phyloP scores from a whole-genome alignment of 2,113 vertebrate species.

The Sinocyclocheilus grahami region DNA sequence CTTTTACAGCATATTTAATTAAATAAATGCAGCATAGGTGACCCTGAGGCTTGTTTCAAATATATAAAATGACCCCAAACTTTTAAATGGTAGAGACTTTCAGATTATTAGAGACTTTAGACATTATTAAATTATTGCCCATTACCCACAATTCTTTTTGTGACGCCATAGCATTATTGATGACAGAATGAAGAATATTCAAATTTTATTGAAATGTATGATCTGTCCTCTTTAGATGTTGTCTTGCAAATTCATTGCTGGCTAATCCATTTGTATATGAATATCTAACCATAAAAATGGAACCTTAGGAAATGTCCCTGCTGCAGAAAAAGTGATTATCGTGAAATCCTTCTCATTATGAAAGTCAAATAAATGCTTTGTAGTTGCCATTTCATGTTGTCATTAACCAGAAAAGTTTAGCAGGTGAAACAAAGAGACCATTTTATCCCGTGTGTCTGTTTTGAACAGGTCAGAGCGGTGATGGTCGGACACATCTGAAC shows the following conservation, averaged over 20 bases:
- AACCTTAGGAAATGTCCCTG: neutral
- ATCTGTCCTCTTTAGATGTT: too few species aligned
- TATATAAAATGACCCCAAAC: too few species aligned
- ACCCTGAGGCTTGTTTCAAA: too few species aligned
- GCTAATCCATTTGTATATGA: neutral
- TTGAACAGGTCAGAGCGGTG: slow-evolving; percentile 87
- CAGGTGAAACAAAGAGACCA: neutral
- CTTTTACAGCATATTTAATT: too few species aligned
- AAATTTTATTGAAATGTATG: neutral
- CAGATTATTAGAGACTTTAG: too few species aligned
- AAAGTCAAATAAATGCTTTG: neutral
- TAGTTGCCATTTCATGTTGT: neutral
- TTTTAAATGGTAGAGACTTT: too few species aligned
- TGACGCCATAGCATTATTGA: neutral
- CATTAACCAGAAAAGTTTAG: neutral
- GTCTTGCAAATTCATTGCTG: too few species aligned
- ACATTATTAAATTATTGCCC: too few species aligned
- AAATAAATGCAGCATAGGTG: too few species aligned
- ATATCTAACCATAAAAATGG: neutral
- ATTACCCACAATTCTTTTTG: neutral
- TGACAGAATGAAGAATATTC: neutral
- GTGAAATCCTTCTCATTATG: neutral
- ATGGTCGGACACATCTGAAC: slow-evolving; percentile 94
- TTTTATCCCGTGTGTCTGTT: neutral
- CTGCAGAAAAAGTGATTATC: neutral